Evolutionary conservation across 2,113 vertebrate genomes (phyloP).

Genomic region (Rhagologus leucostigma): DNA sequence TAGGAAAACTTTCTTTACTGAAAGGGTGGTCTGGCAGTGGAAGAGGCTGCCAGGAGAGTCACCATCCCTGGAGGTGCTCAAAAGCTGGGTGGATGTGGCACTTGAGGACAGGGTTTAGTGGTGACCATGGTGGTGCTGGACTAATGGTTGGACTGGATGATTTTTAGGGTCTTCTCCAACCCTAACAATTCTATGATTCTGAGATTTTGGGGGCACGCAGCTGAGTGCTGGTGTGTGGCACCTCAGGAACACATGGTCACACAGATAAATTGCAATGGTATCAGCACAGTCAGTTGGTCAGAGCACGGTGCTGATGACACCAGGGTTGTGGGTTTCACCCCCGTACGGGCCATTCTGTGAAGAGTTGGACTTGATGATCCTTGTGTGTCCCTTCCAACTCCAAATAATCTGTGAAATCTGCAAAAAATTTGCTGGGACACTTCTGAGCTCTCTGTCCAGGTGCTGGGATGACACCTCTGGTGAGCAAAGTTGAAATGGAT

Average conservation of each 20-base stretch:
- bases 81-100: neutral
- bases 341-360: accelerated
- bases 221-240: neutral
- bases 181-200: neutral
- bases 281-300: neutral
- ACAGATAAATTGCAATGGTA: neutral
- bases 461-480: neutral
- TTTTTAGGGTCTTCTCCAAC: neutral
- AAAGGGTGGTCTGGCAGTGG: neutral
- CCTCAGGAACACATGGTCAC: neutral
- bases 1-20: neutral
- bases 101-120: neutral
- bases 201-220: neutral
- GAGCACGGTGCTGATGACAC: neutral
- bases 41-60: neutral
- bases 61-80: neutral
- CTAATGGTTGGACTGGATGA: no score
- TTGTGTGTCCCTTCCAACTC: neutral
- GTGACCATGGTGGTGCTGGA: neutral
- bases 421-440: neutral
- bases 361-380: neutral
- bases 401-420: neutral
- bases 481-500: neutral
- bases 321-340: no score
- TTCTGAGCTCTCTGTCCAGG: neutral